phyloP scores from a whole-genome alignment of 2,797 vertebrate species.

The Cyclopterus lumpus region DNA sequence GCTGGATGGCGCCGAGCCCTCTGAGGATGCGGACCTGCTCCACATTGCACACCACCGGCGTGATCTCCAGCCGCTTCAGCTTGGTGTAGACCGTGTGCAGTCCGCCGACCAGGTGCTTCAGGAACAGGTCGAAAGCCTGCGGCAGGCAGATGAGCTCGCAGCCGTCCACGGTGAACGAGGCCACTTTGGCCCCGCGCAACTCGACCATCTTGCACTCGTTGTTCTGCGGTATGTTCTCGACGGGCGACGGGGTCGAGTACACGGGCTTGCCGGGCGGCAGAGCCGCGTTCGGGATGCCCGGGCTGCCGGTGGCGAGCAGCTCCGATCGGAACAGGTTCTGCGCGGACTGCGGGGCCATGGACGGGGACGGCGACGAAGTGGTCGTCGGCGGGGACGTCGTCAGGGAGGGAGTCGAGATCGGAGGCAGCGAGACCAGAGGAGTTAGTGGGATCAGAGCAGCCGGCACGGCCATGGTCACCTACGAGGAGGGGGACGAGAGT shows the following conservation, averaged over 20 bases:
- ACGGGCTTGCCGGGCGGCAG: conserved; percentile 92
- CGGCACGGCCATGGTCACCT: conserved; percentile 97
- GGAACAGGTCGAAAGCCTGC: conserved; percentile 98
- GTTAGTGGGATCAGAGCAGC: conserved; percentile 94
- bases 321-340: conserved; percentile 91
- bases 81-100: conserved; percentile 99
- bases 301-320: conserved; percentile 86
- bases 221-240: conserved; percentile 99
- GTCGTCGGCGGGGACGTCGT: conserved; percentile 89
- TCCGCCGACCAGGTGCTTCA: conserved; percentile 98
- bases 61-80: conserved; percentile 98
- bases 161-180: conserved; percentile 98
- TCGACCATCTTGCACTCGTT: conserved; percentile 99
- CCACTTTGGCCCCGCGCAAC: conserved; percentile 96
- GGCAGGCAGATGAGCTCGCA: conserved; percentile 98
- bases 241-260: conserved; percentile 97
- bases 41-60: conserved; percentile 98
- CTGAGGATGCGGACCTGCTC: conserved; percentile 98
- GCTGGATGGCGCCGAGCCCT: conserved; percentile 98
- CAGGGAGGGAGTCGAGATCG: conserved; percentile 89
- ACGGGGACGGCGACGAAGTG: conserved; percentile 91
- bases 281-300: conserved; percentile 84
- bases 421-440: conserved; percentile 90
- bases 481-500: conserved; percentile 72
- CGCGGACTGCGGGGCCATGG: conserved; percentile 84